Percentiles rank a stretch among this genome's conserved stretches.
These are phyloP conservation scores for Phalangium opilio DNA, from an alignment of 2,888 invertebrate genomes.

Conservation along the genomic window DNA sequence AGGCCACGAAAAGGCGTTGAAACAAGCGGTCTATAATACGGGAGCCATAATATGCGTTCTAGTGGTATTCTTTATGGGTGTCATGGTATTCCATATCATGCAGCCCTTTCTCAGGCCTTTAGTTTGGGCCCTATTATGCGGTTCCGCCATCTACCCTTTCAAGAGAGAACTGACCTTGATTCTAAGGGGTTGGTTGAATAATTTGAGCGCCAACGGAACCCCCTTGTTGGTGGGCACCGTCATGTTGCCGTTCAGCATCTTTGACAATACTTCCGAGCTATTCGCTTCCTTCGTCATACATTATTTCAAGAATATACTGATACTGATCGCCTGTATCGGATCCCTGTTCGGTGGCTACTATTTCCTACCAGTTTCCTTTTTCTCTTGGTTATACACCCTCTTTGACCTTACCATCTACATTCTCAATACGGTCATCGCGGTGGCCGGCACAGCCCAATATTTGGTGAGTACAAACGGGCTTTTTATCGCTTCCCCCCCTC, in stretches of 20 bases:
- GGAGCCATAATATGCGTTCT: slow-evolving; percentile 59
- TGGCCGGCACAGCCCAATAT: too few relatives aligned
- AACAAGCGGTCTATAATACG: slow-evolving; percentile 79
- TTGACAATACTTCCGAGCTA: slow-evolving; percentile 54
- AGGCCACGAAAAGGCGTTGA: slow-evolving; percentile 73
- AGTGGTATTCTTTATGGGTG: slow-evolving; percentile 39
- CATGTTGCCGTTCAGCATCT: slow-evolving; percentile 49
- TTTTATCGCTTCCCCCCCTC: too few relatives aligned
- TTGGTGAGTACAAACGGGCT: too few relatives aligned
- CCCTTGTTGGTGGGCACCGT: slow-evolving; percentile 35
- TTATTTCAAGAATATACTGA: too few relatives aligned
- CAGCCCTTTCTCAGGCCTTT: slow-evolving; percentile 85
- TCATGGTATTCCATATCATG: slow-evolving; percentile 38
- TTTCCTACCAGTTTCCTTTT: too few relatives aligned
- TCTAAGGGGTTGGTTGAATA: slow-evolving; percentile 57
- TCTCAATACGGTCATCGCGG: too few relatives aligned
- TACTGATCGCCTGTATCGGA: too few relatives aligned
- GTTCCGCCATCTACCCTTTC: slow-evolving; percentile 92
- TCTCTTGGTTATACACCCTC: too few relatives aligned
- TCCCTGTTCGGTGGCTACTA: too few relatives aligned
- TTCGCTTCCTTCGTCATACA: too few relatives aligned
- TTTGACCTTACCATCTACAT: too few relatives aligned
- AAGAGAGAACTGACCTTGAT: slow-evolving; percentile 62
- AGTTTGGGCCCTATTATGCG: slow-evolving; percentile 88
- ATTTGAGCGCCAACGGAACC: slow-evolving; percentile 27